Evolutionary conservation across 1,140 invertebrate species (phyloP), one percentile per base, ranked within the genome.

Genomic region (Plodia interpunctella): DNA sequence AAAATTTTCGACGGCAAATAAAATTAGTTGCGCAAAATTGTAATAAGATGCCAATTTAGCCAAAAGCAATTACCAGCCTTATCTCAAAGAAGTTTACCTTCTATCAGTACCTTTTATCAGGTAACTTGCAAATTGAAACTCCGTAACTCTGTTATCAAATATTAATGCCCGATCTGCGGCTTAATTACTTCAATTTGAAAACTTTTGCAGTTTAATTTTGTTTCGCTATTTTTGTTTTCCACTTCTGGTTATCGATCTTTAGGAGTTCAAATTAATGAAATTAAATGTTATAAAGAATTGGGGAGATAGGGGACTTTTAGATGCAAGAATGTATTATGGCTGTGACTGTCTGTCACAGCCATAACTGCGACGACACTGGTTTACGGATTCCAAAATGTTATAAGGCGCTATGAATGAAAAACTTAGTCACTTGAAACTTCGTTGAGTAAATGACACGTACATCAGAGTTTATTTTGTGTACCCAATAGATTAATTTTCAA

Each of bases 91-190:
- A 71, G 72, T 75, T 84, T 72, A 79, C 83, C 78, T 83, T 75
- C 80, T 85, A 87, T 85, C 83, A 87, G 83, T 72, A 79, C 83
- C 78, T 83, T 75, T 81, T 85, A 87, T 85, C 83, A 87, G 83
- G 82, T 87, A 57, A 71, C 85, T 87, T 81, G 62, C 73, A 83
- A 87, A 87, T 87, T 87, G 84, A 87, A 87, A 85, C 85, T 85
- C 68, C 68, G 57, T 85, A 83, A 85, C 83, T 81, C 78, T 78
- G 80, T 83, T 82, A 83, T 85, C 78, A 85, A 83, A 81, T 85
- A 85, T 85, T 85, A 85, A 83, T 82, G 73, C 62, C 62, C 60
- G 78, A 77, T 80, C 77, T 76, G 62, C 56, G 63, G 71, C 72
- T 70, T 85, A 81, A 85, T 85, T 83, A 75, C 62, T 59, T 38